Conservation (phyloP, 2,113 vertebrate genomes). For the Aptenodytes forsteri region DNA sequence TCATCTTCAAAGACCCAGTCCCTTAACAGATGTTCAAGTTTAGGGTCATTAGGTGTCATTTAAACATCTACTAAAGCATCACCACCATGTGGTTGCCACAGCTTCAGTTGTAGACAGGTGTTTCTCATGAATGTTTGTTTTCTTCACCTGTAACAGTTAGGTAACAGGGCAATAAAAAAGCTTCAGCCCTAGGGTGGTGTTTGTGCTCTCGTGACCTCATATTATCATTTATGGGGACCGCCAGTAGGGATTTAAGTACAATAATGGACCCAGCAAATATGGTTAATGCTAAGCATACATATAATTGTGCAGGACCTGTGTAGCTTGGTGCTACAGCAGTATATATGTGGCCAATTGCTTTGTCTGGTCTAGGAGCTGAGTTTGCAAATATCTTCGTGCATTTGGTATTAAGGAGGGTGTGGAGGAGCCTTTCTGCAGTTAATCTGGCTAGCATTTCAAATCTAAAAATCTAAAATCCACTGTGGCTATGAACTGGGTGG, state of each 20-base stretch:
- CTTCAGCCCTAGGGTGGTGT: not conserved
- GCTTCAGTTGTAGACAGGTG: not conserved
- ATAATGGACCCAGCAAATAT: not conserved
- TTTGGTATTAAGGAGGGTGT: not conserved
- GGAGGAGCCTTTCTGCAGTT: not conserved
- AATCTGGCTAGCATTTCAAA: not conserved
- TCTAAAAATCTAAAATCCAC: not conserved
- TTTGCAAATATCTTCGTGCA: not conserved
- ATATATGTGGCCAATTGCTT: not conserved
- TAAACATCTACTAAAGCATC: not conserved
- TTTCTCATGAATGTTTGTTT: not conserved
- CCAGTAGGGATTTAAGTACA: not conserved
- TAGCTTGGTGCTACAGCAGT: not conserved
- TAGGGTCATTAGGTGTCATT: not conserved
- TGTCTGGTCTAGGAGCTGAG: not conserved
- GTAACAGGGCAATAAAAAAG: not conserved
- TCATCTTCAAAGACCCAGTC: not conserved
- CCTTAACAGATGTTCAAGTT: not conserved
- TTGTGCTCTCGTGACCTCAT: not conserved
- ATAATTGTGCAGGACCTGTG: not conserved
- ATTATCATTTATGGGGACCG: not conserved
- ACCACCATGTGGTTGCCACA: not conserved
- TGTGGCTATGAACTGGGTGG: not conserved
- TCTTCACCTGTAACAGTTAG: not conserved
- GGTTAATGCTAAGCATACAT: not conserved